Evolutionary conservation across 2,888 invertebrate species (phyloP).

Genomic region (Tenthredo scrophulariae): DNA sequence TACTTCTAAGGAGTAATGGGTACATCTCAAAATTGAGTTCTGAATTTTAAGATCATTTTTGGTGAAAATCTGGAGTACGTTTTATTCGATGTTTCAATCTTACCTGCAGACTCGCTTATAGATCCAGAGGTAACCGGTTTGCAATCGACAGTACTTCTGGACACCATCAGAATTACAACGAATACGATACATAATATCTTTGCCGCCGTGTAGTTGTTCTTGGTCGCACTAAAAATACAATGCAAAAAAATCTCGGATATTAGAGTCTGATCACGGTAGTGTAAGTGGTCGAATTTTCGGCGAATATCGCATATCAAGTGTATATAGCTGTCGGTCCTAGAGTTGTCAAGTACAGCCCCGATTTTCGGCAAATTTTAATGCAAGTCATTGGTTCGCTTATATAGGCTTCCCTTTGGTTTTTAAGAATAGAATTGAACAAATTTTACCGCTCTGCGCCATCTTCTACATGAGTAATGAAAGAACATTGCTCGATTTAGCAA

Average conservation of each 20-base stretch:
- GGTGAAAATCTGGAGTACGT: not conserved
- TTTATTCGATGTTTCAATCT: not conserved
- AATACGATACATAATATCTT: constrained; percentile 27
- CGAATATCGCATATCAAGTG: too few species aligned
- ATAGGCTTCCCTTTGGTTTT: too few species aligned
- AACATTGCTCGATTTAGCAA: not conserved
- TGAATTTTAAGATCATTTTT: not conserved
- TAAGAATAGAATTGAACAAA: too few species aligned
- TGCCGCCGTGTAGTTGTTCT: not conserved
- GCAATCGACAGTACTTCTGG: not conserved
- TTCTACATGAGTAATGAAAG: not conserved
- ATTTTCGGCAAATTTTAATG: too few species aligned
- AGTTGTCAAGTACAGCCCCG: too few species aligned
- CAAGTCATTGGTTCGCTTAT: too few species aligned
- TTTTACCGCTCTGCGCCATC: too few species aligned
- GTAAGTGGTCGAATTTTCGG: not conserved
- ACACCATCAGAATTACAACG: not conserved
- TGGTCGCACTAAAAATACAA: not conserved
- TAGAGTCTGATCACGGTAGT: not conserved
- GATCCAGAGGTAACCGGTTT: not conserved
- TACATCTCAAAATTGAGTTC: not conserved
- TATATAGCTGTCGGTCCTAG: too few species aligned
- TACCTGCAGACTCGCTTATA: not conserved
- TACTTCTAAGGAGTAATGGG: not conserved
- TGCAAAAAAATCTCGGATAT: not conserved